These are phyloP conservation scores for Melieria picta DNA, from an alignment of 2,888 invertebrate genomes.

Conservation along the genomic window DNA sequence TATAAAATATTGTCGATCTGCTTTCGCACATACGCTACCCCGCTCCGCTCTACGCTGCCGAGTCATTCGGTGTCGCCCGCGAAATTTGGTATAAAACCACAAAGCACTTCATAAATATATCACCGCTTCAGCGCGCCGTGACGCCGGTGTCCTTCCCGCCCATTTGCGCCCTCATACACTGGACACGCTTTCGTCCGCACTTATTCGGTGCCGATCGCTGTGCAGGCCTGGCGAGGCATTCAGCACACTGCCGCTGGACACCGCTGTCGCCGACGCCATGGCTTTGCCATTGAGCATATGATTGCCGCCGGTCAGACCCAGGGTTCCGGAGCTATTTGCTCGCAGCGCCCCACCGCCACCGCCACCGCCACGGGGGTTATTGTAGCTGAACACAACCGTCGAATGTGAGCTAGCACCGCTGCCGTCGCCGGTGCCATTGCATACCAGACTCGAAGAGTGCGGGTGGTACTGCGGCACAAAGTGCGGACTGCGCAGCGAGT, in stretches of 20 bases:
- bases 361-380: constrained; percentile 50
- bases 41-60: too few species aligned
- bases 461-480: constrained; percentile 5
- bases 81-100: background rate
- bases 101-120: background rate
- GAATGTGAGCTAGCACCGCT: constrained; percentile 26
- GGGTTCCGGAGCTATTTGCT: constrained; percentile 17
- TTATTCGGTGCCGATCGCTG: background rate
- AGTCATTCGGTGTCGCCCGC: too few species aligned
- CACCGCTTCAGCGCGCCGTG: background rate
- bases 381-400: constrained; percentile 52
- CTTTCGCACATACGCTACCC: too few species aligned
- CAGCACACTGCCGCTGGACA: constrained; percentile 10
- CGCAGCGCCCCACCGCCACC: constrained; percentile 32
- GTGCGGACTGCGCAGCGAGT: constrained; percentile 9
- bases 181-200: constrained; percentile 49
- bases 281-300: constrained; percentile 17
- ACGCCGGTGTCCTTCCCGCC: background rate
- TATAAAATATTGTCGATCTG: too few species aligned
- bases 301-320: background rate
- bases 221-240: background rate
- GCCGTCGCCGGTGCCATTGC: constrained; percentile 25
- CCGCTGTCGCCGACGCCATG: constrained; percentile 20
- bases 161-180: constrained; percentile 50
- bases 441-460: constrained; percentile 35